These are phyloP conservation scores for Rhagonycha lutea DNA, from an alignment of 2,888 invertebrate genomes.

Conservation along the genomic window DNA sequence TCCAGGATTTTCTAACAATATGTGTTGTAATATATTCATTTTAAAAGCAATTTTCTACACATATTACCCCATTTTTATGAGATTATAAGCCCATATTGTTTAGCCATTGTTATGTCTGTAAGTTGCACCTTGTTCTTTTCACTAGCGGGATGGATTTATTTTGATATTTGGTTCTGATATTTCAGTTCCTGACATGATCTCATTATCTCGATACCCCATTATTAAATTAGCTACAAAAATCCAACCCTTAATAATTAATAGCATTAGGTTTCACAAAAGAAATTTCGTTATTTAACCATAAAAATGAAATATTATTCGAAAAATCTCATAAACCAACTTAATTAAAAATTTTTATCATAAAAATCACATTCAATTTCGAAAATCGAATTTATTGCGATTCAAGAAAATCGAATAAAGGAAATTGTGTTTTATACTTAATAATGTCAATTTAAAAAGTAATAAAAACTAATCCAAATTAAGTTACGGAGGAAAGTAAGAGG, in stretches of 20 bases:
- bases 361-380: not conserved
- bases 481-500: not conserved
- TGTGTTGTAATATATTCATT: conserved; percentile 50
- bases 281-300: not conserved
- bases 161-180: conserved; percentile 18
- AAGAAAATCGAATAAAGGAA: not conserved
- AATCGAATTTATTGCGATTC: not conserved
- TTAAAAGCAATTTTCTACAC: conserved; percentile 53
- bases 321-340: not conserved
- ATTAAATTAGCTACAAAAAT: conserved; percentile 1
- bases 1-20: conserved; percentile 48
- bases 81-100: conserved; percentile 40
- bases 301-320: not conserved
- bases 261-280: not conserved
- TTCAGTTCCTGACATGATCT: conserved; percentile 17
- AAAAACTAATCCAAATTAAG: conserved; percentile 3
- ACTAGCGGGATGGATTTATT: conserved; percentile 18
- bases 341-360: not conserved
- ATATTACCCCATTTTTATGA: conserved; percentile 51
- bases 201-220: conserved; percentile 19
- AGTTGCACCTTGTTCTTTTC: conserved; percentile 29
- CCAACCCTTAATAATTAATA: not conserved
- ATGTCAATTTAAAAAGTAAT: conserved; percentile 4
- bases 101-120: conserved; percentile 19
- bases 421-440: not conserved